Conservation (phyloP, 2,888 invertebrate species). For the Cenopis cana region DNA sequence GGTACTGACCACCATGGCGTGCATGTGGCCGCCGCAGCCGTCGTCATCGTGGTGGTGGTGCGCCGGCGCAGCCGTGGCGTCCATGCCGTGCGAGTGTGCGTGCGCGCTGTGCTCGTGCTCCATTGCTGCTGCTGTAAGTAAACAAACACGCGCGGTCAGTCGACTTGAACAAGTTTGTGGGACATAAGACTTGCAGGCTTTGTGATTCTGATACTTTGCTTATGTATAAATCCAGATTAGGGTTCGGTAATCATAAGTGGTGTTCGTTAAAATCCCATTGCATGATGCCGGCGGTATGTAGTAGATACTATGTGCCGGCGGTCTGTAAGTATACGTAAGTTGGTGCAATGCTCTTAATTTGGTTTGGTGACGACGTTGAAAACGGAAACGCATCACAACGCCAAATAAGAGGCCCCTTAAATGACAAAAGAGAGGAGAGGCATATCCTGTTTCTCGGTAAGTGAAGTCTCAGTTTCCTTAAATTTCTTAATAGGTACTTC, state of each 20-base stretch:
- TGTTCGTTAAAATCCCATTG: too few relatives aligned
- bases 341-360: too few relatives aligned
- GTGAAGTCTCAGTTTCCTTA: background rate
- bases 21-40: constrained; percentile 50
- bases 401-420: too few relatives aligned
- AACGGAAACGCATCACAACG: too few relatives aligned
- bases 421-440: background rate
- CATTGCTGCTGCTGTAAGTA: constrained; percentile 44
- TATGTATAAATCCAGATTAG: too few relatives aligned
- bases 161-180: background rate
- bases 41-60: constrained; percentile 54
- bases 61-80: constrained; percentile 47
- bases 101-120: constrained; percentile 53
- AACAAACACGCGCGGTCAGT: background rate
- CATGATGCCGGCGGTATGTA: too few relatives aligned
- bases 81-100: constrained; percentile 31
- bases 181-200: background rate
- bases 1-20: constrained; percentile 69
- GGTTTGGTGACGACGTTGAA: too few relatives aligned
- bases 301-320: too few relatives aligned
- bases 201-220: background rate
- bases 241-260: too few relatives aligned
- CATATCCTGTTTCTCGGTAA: background rate
- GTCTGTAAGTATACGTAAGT: too few relatives aligned
- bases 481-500: too few relatives aligned